Evolutionary conservation across 2,113 vertebrate species (phyloP).

Genomic region (Fregata magnificens): DNA sequence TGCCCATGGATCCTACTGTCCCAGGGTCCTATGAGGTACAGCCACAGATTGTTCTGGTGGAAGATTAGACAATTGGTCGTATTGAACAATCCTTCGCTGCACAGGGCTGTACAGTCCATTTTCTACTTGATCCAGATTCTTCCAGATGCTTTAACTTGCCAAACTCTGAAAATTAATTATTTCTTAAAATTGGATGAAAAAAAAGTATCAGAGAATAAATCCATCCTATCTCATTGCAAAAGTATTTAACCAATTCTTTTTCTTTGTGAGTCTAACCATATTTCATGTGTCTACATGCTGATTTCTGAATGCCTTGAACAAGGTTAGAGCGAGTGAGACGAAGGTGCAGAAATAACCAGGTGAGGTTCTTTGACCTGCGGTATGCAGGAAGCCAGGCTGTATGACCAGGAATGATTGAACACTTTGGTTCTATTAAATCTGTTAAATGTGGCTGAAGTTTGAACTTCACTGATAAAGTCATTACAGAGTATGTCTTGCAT

Average conservation of each 20-base stretch:
- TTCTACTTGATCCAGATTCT: not conserved
- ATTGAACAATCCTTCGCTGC: not conserved
- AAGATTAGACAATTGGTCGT: too few relatives aligned
- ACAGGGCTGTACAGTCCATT: not conserved
- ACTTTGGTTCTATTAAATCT: not conserved
- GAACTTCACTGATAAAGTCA: not conserved
- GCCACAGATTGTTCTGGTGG: not conserved
- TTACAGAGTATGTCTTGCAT: not conserved
- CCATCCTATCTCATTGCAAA: not conserved
- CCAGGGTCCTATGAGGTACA: fast-evolving
- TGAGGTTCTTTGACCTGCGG: not conserved
- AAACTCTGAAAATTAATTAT: not conserved
- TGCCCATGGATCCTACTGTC: not conserved
- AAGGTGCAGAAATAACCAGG: not conserved
- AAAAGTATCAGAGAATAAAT: not conserved
- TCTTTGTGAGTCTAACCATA: not conserved
- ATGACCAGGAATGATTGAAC: not conserved
- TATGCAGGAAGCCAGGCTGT: not conserved
- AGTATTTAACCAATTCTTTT: not conserved
- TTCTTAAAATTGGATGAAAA: not conserved
- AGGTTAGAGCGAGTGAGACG: not conserved
- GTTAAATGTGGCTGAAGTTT: not conserved
- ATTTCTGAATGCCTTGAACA: not conserved
- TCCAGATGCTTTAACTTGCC: not conserved
- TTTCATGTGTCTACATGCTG: fast-evolving